phyloP scores from a whole-genome alignment of 2,797 vertebrate species.

The Fistularia tabacaria region DNA sequence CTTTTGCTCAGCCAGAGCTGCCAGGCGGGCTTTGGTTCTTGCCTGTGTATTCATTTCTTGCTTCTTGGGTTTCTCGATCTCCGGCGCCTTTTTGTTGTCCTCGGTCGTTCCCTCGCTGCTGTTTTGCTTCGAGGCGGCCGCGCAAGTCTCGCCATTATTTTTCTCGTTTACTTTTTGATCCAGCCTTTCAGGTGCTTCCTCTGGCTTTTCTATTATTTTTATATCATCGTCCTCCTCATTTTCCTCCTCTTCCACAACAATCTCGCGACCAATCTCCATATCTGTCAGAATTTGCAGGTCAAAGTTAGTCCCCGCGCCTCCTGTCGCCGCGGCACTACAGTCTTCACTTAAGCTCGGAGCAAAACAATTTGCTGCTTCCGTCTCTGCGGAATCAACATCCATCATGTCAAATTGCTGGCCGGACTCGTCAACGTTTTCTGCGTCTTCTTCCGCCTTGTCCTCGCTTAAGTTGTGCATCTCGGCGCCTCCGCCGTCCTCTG shows the following conservation, averaged over 20 bases:
- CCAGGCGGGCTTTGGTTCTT: constrained; percentile 79
- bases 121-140: constrained; percentile 24
- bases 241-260: constrained; percentile 61
- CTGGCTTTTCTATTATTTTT: constrained; percentile 45
- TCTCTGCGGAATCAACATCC: constrained; percentile 37
- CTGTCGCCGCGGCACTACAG: constrained; percentile 4
- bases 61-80: constrained; percentile 66
- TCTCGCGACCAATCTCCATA: constrained; percentile 71
- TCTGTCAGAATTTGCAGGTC: constrained; percentile 64
- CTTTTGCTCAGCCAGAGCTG: constrained; percentile 77
- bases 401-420: too few relatives aligned
- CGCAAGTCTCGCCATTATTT: background rate
- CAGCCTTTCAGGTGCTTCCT: constrained; percentile 5
- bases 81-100: constrained; percentile 37
- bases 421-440: background rate
- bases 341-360: constrained; percentile 23
- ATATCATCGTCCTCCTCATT: constrained; percentile 53
- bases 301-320: constrained; percentile 26
- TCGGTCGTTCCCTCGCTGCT: constrained; percentile 25
- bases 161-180: too few relatives aligned
- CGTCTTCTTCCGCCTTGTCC: too few relatives aligned
- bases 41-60: constrained; percentile 81
- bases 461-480: constrained; percentile 28
- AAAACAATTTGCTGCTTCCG: constrained; percentile 30
- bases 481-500: constrained; percentile 38